Percentiles rank a stretch among this genome's conserved stretches.
Conservation (phyloP, 1,140 invertebrate species). For the Platyscapa corneri region DNA sequence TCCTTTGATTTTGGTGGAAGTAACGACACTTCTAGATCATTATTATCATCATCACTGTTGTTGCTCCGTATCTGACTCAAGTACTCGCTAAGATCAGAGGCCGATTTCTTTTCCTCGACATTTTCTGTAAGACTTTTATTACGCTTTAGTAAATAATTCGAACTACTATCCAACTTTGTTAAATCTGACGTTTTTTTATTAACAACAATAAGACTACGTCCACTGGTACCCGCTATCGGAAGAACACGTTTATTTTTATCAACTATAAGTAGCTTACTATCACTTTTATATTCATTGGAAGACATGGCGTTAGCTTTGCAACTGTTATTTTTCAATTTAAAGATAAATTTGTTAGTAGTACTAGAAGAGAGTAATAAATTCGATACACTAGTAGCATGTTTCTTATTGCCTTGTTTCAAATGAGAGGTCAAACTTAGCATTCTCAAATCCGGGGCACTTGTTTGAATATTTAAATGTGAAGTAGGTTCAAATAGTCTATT, state of each 20-base stretch:
- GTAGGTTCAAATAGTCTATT: conserved; percentile 46
- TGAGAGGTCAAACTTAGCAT: not conserved
- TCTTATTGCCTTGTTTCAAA: conserved; percentile 40
- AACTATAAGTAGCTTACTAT: not conserved
- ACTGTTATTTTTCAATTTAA: conserved; percentile 59
- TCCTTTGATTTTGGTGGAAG: conserved; percentile 14
- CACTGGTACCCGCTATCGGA: not conserved
- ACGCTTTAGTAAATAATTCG: conserved; percentile 61
- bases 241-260: conserved; percentile 34
- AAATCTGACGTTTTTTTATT: conserved; percentile 47
- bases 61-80: conserved; percentile 56
- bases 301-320: conserved; percentile 63
- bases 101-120: conserved; percentile 48
- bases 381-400: conserved; percentile 51
- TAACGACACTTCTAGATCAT: conserved; percentile 27
- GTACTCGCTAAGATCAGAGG: conserved; percentile 64
- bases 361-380: conserved; percentile 60
- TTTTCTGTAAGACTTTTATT: conserved; percentile 37
- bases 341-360: conserved; percentile 68
- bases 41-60: not conserved
- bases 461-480: conserved; percentile 56
- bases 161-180: conserved; percentile 56
- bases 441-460: conserved; percentile 62
- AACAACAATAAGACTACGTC: conserved; percentile 14
- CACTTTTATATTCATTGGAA: conserved; percentile 48